phyloP scores from a whole-genome alignment of 2,888 invertebrate genomes.

The Xylophagus ater region DNA sequence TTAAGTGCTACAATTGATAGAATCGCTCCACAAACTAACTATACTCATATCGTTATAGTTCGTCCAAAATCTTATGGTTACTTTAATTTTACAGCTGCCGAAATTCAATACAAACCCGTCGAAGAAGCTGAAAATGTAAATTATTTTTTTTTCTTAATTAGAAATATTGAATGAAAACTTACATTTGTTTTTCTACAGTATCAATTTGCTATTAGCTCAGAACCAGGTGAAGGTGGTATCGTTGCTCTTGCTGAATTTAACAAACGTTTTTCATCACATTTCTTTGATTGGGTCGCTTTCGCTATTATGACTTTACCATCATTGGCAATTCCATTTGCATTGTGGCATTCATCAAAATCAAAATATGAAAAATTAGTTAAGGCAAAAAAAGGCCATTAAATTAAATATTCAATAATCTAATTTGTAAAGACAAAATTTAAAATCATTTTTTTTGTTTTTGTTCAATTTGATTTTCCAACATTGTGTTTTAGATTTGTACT shows the following conservation, averaged over 20 bases:
- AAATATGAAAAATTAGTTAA: slow-evolving; percentile 80
- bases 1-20: slow-evolving; percentile 72
- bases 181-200: slow-evolving; percentile 42
- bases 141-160: slow-evolving; percentile 1
- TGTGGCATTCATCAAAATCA: slow-evolving; percentile 91
- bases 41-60: slow-evolving; percentile 86
- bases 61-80: slow-evolving; percentile 82
- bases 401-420: neutral
- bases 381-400: slow-evolving; percentile 53
- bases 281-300: slow-evolving; percentile 93
- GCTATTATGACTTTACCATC: slow-evolving; percentile 94
- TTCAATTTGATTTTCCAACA: neutral
- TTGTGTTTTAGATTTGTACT: slow-evolving; percentile 30
- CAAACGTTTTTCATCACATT: slow-evolving; percentile 93
- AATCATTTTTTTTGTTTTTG: neutral
- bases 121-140: slow-evolving; percentile 66
- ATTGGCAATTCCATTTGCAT: slow-evolving; percentile 80
- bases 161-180: neutral
- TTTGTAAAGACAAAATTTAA: neutral
- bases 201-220: slow-evolving; percentile 64
- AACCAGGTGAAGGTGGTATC: slow-evolving; percentile 93
- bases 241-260: slow-evolving; percentile 87
- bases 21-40: slow-evolving; percentile 86
- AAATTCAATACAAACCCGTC: slow-evolving; percentile 74
- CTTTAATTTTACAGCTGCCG: slow-evolving; percentile 95